phyloP scores from a whole-genome alignment of 2,888 invertebrate species.

The Lithosia quadra region DNA sequence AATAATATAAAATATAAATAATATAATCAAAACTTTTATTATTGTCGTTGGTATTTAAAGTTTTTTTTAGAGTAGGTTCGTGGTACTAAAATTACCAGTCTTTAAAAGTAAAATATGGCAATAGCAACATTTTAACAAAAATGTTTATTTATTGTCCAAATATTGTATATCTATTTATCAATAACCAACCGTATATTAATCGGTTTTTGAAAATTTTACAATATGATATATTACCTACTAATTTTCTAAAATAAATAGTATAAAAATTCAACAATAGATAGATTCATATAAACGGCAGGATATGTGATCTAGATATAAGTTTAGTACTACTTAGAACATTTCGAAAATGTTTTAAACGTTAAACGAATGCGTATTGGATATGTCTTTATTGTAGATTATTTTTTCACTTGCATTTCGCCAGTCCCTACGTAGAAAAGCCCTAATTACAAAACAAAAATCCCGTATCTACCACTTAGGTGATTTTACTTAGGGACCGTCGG shows the following conservation, averaged over 20 bases:
- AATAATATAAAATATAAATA: not conserved
- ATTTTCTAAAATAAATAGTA: conserved; percentile 29
- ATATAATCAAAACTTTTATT: conserved; percentile 12
- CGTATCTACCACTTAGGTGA: too few species aligned
- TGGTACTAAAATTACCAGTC: conserved; percentile 41
- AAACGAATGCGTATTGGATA: conserved; percentile 7
- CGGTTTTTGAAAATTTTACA: conserved; percentile 30
- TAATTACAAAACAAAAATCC: too few species aligned
- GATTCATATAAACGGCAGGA: conserved; percentile 48
- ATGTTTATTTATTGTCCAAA: conserved; percentile 7
- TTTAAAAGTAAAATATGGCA: conserved; percentile 34
- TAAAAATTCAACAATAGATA: conserved; percentile 44
- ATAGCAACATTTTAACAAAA: conserved; percentile 32
- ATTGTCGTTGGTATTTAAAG: conserved; percentile 23
- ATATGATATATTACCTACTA: conserved; percentile 11
- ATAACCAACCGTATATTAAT: conserved; percentile 23
- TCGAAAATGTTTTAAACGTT: not conserved
- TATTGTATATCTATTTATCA: not conserved
- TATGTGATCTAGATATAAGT: conserved; percentile 39
- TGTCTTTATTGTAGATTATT: not conserved
- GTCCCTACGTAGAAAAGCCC: not conserved
- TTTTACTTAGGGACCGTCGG: too few species aligned
- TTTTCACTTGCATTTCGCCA: not conserved
- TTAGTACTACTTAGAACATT: not conserved
- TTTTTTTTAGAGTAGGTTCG: conserved; percentile 12